Base-by-base conservation (phyloP, 1,140 invertebrate species). In the Archivesica marissinica region DNA sequence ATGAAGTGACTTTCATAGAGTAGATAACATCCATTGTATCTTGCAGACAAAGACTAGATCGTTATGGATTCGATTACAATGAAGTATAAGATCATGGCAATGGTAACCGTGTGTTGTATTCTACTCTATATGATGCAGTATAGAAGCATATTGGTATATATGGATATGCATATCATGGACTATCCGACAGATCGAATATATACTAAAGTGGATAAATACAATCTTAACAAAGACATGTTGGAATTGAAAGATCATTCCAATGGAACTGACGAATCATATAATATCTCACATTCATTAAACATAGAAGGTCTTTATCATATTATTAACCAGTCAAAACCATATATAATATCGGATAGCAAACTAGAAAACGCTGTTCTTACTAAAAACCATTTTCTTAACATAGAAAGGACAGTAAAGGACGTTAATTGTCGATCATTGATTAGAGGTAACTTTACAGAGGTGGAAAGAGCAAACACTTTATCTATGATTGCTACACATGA, bases 161-260 rank as follows among this genome's bases (percentile, higher is more conserved):
- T 2, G 9, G 59, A 64, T 11, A n/a, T n/a, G n/a, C n/a, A n/a
- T 35, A 11, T 13, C 33, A 33, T 17, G n/a, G 2, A 35, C 17
- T 17, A 17, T 2, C 20, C 20, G 20, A 64, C 2, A 35, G 41
- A 41, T 25, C 4, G 28, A 17, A 20, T 33, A 23, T 52, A 33
- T 1, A 47, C 50, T 72, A 41, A 72, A 17, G 68, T 72, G 4
- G 39, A 41, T 33, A 72, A 72, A 47, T 72, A 47, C 15, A 72
- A 72, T 17, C 23, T 72, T 30, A 44, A 1, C 30, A 25, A 72
- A 17, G 28, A 72, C 9, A 23, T 47, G 15, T 44, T 72, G 4
- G 68, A 72, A 30, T 33, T 72, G 6, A 72, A 50, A 47, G 68
- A 44, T 33, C 15, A 47, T 33, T 50, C 50, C 35, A 50, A 72